Base-by-base conservation (phyloP, 1,140 invertebrate genomes). In the Diplogasteroides magnus region DNA sequence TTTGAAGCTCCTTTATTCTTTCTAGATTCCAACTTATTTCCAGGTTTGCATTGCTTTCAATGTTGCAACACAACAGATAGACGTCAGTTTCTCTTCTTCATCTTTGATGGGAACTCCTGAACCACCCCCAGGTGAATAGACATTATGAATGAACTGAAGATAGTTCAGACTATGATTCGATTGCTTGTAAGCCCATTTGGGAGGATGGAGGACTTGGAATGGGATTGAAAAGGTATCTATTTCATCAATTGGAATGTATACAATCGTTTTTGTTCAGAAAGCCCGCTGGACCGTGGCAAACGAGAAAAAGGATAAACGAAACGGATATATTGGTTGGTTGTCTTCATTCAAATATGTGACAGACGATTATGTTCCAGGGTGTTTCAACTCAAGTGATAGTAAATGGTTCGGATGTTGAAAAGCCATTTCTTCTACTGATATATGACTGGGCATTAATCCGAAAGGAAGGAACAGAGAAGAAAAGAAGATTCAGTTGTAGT, bases 181-280 rank as follows among this genome's bases (percentile, higher is more conserved):
- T 37, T 0, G 61, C 67, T 31, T 77, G 76, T 57, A 77, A 77
- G 48, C 76, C 76, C 2, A 26, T 77, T 3, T 77, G 73, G 72
- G 76, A 74, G 31, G 66, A 77, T 64, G 58, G 61, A 19, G 61
- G 58, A 0, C 29, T 64, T 1, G 65, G 73, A n/a, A 64, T 67
- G 27, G 65, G 68, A 26, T 28, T 77, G 15, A 25, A 31, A 19
- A 59, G 73, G 31, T 48, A 48, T 6, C 6, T 19, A 48, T 48
- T 48, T 19, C 6, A 48, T 48, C 19, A 48, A 48, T 6, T 19
- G 37, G 19, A 48, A 11, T 48, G 37, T 48, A 19, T 11, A 48
- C 37, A 11, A 6, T 48, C 6, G 19, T 48, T 48, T 11, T n/a
- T n/a, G n/a, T n/a, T n/a, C 37, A 48, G 37, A 19, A 3, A 19